phyloP scores from a whole-genome alignment of 1,140 invertebrate genomes.

The Ceratina japonica region DNA sequence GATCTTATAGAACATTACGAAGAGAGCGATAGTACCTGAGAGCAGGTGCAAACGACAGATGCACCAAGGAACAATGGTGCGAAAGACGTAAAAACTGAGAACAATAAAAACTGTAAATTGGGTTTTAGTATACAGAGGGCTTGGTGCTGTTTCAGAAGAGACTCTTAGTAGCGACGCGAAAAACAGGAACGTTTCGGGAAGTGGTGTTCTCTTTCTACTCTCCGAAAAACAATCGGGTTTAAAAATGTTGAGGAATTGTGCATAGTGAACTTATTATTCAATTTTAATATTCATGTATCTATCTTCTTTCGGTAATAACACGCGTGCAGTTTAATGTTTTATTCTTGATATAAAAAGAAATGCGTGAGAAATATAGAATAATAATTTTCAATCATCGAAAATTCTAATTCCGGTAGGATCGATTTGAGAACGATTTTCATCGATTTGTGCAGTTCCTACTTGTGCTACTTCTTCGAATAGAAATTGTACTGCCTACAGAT shows the following conservation, averaged over 20 bases:
- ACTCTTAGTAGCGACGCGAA: constrained; percentile 71
- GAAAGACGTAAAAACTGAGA: constrained; percentile 65
- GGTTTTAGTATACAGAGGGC: constrained; percentile 78
- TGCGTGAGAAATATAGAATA: neutral
- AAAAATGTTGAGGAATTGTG: neutral
- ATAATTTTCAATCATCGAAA: neutral
- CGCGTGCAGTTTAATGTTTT: neutral
- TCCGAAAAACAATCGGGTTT: neutral
- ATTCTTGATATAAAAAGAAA: neutral
- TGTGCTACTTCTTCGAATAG: neutral
- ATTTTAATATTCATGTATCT: neutral
- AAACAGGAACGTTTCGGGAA: too few species aligned
- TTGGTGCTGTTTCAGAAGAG: constrained; percentile 79
- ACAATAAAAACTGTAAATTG: constrained; percentile 63
- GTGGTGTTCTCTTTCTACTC: neutral
- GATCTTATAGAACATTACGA: constrained; percentile 73
- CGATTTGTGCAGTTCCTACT: constrained; percentile 26
- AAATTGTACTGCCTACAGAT: constrained; percentile 39
- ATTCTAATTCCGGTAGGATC: neutral
- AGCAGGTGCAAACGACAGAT: constrained; percentile 65
- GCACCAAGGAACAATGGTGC: constrained; percentile 55
- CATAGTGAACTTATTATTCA: neutral
- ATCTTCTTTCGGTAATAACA: neutral
- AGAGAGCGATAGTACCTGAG: constrained; percentile 70
- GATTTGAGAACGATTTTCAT: neutral